A percentile compares a stretch with the other conserved stretches of the same genome.
These are phyloP conservation scores for Amiota mariae DNA, from an alignment of 2,888 invertebrate species.

Conservation along the genomic window DNA sequence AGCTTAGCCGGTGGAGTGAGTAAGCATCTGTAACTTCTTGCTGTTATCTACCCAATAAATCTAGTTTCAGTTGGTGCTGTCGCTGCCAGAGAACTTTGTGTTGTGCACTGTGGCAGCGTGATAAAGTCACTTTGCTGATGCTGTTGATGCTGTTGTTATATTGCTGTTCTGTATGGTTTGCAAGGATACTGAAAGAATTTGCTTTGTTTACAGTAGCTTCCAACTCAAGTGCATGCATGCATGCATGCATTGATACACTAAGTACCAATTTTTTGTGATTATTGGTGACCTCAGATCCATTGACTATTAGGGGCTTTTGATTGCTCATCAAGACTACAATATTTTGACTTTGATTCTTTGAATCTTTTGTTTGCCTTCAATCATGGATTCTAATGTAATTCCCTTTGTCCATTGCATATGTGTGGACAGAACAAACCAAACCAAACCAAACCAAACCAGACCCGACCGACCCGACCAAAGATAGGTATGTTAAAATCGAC, in stretches of 20 bases:
- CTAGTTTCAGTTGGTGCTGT: constrained; percentile 43
- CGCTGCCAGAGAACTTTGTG: constrained; percentile 31
- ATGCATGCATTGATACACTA: neutral
- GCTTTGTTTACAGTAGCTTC: neutral
- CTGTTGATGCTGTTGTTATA: neutral
- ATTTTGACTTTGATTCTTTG: neutral
- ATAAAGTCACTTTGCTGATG: neutral
- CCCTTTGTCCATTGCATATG: neutral
- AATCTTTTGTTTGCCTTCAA: neutral
- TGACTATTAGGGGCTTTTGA: neutral
- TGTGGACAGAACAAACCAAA: neutral
- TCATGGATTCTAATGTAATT: neutral
- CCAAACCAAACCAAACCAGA: neutral
- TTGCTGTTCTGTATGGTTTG: constrained; percentile 17
- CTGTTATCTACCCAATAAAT: constrained; percentile 70
- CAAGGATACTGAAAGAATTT: constrained; percentile 6
- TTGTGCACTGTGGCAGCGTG: constrained; percentile 10
- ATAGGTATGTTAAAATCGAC: constrained; percentile 15
- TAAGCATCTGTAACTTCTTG: constrained; percentile 71
- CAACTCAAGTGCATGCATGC: neutral
- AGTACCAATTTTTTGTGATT: neutral
- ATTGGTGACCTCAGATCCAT: neutral
- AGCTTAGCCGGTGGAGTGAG: constrained; percentile 52
- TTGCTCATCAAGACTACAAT: constrained; percentile 1
- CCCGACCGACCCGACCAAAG: neutral